Percentiles rank a stretch among this genome's conserved stretches.
These are phyloP conservation scores for Tauraco erythrolophus DNA, from an alignment of 2,113 vertebrate species.

Conservation along the genomic window DNA sequence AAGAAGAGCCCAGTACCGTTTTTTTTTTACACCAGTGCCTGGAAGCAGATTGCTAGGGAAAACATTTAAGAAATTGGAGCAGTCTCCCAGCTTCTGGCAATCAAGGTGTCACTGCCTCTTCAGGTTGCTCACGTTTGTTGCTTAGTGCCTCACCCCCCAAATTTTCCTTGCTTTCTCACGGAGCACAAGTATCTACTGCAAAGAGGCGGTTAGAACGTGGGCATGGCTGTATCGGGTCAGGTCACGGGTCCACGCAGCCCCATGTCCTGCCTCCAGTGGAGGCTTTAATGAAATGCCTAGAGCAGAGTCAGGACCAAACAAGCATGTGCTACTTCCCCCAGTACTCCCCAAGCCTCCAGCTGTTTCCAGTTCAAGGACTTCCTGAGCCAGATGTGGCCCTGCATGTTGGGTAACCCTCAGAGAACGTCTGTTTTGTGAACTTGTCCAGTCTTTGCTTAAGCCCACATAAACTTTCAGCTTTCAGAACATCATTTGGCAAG, in stretches of 20 bases:
- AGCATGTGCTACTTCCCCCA: not conserved
- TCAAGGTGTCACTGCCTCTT: not conserved
- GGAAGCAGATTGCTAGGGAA: not conserved
- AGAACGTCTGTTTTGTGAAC: not conserved
- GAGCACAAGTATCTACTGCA: not conserved
- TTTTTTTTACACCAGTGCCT: not conserved
- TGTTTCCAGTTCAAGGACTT: conserved; percentile 35
- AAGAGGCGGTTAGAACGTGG: not conserved
- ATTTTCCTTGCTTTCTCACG: not conserved
- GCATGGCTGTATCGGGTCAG: not conserved
- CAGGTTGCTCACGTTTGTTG: not conserved
- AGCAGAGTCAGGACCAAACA: not conserved
- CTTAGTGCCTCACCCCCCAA: not conserved
- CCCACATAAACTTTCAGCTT: not conserved
- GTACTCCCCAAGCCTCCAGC: not conserved
- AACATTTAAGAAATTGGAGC: not conserved
- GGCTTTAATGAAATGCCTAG: not conserved
- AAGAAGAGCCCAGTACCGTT: not conserved
- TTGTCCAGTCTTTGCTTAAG: conserved; percentile 5
- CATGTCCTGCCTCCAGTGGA: not conserved
- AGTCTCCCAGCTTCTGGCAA: not conserved
- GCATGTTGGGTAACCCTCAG: conserved; percentile 20
- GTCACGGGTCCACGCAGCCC: not conserved
- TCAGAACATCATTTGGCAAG: not conserved
- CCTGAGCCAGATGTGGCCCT: conserved; percentile 39